Conservation (phyloP, 2,888 invertebrate genomes). For the Erpobdella octoculata region DNA sequence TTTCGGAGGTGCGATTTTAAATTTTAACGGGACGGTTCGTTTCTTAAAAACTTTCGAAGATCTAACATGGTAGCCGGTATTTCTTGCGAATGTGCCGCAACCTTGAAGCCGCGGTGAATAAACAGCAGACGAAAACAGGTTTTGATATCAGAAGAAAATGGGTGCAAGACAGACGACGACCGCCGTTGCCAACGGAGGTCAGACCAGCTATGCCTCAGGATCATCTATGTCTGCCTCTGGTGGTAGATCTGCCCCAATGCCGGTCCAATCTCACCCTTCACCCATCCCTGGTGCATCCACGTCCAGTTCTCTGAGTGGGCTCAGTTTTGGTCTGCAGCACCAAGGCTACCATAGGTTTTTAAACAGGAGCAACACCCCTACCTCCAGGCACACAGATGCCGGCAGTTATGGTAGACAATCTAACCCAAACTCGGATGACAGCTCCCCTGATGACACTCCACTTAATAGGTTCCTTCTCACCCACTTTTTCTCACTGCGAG, state of each 20-base stretch:
- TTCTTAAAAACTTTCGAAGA: too few species aligned
- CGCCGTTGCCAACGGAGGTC: constrained; percentile 28
- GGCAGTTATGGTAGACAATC: constrained; percentile 41
- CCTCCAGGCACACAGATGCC: constrained; percentile 41
- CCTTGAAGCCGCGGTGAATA: too few species aligned
- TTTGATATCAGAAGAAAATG: too few species aligned
- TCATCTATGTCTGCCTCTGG: constrained; percentile 2
- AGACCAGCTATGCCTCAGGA: not conserved
- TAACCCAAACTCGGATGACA: constrained; percentile 46
- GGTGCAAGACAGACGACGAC: constrained; percentile 47
- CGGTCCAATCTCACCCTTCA: not conserved
- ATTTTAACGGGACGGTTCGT: too few species aligned
- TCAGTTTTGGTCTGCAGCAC: constrained; percentile 7
- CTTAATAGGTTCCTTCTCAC: constrained; percentile 33
- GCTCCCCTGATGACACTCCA: constrained; percentile 46
- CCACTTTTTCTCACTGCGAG: constrained; percentile 48
- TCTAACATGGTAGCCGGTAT: too few species aligned
- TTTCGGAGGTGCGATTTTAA: too few species aligned
- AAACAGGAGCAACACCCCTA: constrained; percentile 26
- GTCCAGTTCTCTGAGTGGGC: constrained; percentile 20
- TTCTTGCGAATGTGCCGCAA: too few species aligned
- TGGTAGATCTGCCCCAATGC: not conserved
- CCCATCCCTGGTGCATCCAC: constrained; percentile 18
- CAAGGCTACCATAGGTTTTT: constrained; percentile 37
- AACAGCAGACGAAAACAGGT: too few species aligned